Evolutionary conservation across 1,140 invertebrate species (phyloP).

Genomic region (Philopotamus ludificatus): DNA sequence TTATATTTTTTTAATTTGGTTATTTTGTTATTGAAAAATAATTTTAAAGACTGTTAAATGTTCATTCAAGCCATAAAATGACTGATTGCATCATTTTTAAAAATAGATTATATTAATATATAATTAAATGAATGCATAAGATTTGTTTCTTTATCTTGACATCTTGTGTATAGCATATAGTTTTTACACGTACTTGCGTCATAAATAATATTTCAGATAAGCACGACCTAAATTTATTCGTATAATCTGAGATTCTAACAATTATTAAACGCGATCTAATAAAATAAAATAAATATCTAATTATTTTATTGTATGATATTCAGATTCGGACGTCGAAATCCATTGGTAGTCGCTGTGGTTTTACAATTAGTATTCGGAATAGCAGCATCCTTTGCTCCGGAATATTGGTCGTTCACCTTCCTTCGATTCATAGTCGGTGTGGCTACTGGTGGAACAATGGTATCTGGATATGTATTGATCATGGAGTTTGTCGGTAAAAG

Average conservation of each 20-base stretch:
- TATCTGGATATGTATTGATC: conserved; percentile 60
- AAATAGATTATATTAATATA: not conserved
- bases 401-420: conserved; percentile 62
- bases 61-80: too few relatives aligned
- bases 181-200: too few relatives aligned
- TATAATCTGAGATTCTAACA: too few relatives aligned
- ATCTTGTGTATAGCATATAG: too few relatives aligned
- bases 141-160: too few relatives aligned
- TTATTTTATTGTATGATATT: conserved; percentile 38
- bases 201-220: not conserved
- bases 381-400: conserved; percentile 58
- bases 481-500: conserved; percentile 58
- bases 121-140: conserved; percentile 6
- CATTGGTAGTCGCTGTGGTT: conserved; percentile 58
- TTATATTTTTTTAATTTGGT: too few relatives aligned
- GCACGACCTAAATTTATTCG: too few relatives aligned
- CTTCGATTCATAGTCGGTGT: conserved; percentile 61
- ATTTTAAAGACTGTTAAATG: too few relatives aligned
- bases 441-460: conserved; percentile 64
- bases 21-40: too few relatives aligned
- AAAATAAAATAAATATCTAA: not conserved
- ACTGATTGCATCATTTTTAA: not conserved
- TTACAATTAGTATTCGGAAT: conserved; percentile 62
- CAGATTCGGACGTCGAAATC: conserved; percentile 63
- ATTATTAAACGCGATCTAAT: conserved; percentile 11